Evolutionary conservation across 2,113 vertebrate genomes (phyloP).

Genomic region (Poecile atricapillus): DNA sequence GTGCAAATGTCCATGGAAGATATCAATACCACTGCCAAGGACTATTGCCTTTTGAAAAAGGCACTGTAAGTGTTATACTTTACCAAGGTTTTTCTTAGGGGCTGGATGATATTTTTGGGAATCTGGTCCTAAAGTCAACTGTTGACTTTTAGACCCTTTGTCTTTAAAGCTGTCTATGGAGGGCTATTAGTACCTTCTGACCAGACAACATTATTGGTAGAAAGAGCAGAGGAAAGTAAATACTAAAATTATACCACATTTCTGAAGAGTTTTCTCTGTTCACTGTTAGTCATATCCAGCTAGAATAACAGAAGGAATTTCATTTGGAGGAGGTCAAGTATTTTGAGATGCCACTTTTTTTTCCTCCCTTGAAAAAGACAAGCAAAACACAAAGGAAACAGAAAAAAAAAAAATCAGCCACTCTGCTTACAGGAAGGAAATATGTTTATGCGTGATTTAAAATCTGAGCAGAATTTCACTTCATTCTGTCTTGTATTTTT

Average conservation of each 20-base stretch:
- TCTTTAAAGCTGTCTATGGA: neutral
- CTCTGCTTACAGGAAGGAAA: neutral
- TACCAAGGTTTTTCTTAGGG: neutral
- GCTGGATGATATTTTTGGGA: neutral
- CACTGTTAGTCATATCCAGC: neutral
- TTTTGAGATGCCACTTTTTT: neutral
- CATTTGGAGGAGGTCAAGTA: neutral
- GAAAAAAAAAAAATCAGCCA: neutral
- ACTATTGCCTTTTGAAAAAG: neutral
- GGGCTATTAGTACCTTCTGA: neutral
- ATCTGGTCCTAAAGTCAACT: neutral
- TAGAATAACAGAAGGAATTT: neutral
- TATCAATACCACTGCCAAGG: neutral
- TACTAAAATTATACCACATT: neutral
- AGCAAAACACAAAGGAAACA: neutral
- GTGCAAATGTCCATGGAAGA: neutral
- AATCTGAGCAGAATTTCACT: constrained; percentile 51
- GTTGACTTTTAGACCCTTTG: neutral
- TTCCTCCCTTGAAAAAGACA: neutral
- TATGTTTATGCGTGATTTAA: constrained; percentile 32
- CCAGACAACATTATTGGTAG: neutral
- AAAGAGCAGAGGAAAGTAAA: neutral
- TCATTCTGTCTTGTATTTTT: constrained; percentile 34
- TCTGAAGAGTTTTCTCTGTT: neutral
- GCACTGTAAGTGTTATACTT: neutral